Conservation (phyloP, 2,113 vertebrate species). For the Pluvialis apricaria region DNA sequence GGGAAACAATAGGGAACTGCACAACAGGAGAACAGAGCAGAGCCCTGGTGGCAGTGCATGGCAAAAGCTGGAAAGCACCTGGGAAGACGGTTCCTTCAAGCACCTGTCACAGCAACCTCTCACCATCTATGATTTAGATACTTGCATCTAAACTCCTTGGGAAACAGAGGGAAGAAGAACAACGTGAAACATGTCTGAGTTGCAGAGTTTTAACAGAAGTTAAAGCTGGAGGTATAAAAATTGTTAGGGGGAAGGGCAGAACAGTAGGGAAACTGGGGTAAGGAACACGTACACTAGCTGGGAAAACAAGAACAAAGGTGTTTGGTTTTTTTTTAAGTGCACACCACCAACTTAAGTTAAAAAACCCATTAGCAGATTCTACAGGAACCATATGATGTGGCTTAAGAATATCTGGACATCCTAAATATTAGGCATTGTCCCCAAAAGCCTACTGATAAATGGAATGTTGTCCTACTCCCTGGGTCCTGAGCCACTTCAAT, state of each 20-base stretch:
- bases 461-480: not conserved
- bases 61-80: not conserved
- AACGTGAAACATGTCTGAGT: not conserved
- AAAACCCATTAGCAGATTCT: not conserved
- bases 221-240: not conserved
- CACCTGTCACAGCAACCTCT: not conserved
- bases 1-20: not conserved
- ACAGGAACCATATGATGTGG: not conserved
- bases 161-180: not conserved
- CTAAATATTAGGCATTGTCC: not conserved
- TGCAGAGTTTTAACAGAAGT: not conserved
- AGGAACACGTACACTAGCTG: not conserved
- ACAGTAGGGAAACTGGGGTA: not conserved
- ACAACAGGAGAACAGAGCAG: not conserved
- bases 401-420: not conserved
- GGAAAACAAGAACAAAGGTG: not conserved
- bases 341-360: not conserved
- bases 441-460: not conserved
- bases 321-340: not conserved
- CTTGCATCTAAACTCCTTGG: not conserved
- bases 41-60: not conserved
- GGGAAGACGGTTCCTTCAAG: not conserved
- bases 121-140: accelerated
- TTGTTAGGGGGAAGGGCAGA: not conserved
- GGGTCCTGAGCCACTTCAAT: not conserved